Base-by-base conservation (phyloP, 1,140 invertebrate species). In the Bombus cullumanus region DNA sequence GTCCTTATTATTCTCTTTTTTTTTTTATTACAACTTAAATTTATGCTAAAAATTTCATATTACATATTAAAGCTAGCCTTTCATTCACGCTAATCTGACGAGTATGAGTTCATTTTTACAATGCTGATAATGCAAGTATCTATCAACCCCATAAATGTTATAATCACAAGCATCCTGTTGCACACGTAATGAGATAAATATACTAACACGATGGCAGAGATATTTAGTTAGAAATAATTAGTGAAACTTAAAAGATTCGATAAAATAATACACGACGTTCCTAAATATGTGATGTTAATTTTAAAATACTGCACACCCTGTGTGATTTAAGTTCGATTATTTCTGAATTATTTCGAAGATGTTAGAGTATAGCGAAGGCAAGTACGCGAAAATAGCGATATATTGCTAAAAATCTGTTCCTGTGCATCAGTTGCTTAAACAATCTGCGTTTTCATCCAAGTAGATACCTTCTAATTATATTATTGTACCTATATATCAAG, bases 31-130 rank as follows among this genome's bases (percentile, higher is more conserved):
- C 37, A 88, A 83, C 39, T 74, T 66, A 64, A 81, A 80, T 87
- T 87, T 66, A 66, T 81, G 53, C 69, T 73, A 90, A 68, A 72
- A 84, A 74, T 86, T 79, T 85, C 76, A 75, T 81, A 73, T 90
- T 75, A 83, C 78, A 90, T 66, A 83, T 88, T 91, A 88, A 91
- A 90, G 85, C 86, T 91, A 91, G 81, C 73, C 80, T 76, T 79
- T 90, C 85, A 79, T 84, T 64, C 73, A 78, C 39, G 18, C 75
- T 81, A 84, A 85, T 59, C 71, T 34, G 69, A 77, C 34, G 68
- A 80, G 66, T 64, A 53, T 66, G 64, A 83, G 71, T 79, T 83
- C 28, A 41, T 83, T 86, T 43, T 47, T 90, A 89, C 79, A 77
- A 80, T 89, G 80, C n/a, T 22, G 59, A 59, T 79, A 73, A 79